Conservation (phyloP, 2,797 vertebrate species). For the Onychomys leucogaster region DNA sequence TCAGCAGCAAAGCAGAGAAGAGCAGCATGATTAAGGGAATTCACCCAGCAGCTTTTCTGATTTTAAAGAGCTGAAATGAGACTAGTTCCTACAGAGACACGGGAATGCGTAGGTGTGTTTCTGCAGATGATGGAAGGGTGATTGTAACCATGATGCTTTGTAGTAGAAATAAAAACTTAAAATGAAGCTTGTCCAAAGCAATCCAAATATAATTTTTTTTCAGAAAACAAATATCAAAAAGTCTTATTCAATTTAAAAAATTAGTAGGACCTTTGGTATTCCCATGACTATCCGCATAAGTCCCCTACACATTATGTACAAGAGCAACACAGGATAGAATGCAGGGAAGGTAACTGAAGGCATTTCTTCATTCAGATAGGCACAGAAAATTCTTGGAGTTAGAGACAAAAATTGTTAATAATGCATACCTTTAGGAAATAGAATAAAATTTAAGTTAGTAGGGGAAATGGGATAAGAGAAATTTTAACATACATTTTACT, state of each 20-base stretch:
- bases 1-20: constrained; percentile 77
- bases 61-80: constrained; percentile 66
- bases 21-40: constrained; percentile 65
- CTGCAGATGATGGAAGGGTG: neutral
- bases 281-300: neutral
- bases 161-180: constrained; percentile 15
- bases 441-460: constrained; percentile 40
- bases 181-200: constrained; percentile 42
- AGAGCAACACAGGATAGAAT: neutral
- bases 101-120: neutral
- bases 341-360: neutral
- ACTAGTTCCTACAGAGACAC: neutral
- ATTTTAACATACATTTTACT: neutral
- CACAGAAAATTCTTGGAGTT: constrained; percentile 3
- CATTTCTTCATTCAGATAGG: neutral
- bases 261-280: neutral
- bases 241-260: neutral
- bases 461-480: neutral
- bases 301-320: neutral
- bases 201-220: neutral
- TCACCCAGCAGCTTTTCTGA: constrained; percentile 34
- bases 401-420: neutral
- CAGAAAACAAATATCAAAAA: neutral
- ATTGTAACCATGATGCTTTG: neutral
- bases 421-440: neutral